Evolutionary conservation across 2,797 vertebrate genomes (phyloP).

Genomic region (Rhinogobio ventralis): DNA sequence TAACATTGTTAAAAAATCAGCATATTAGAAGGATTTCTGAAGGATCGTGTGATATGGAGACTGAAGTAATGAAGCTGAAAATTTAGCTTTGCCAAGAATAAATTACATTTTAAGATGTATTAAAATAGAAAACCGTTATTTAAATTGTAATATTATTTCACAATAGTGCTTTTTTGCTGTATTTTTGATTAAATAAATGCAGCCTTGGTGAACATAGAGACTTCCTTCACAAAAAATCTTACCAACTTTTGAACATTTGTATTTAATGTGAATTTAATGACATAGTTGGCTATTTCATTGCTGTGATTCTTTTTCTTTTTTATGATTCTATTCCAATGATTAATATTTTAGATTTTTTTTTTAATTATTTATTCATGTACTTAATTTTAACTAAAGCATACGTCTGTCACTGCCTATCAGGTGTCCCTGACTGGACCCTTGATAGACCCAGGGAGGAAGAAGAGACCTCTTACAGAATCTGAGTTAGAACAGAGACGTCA

Average conservation of each 20-base stretch:
- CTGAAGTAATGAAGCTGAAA: background rate
- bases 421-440: constrained; percentile 70
- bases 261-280: background rate
- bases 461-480: constrained; percentile 76
- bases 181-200: background rate
- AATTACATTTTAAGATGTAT: background rate
- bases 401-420: constrained; percentile 62
- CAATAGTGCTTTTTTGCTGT: background rate
- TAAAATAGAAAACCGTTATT: background rate
- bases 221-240: background rate
- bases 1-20: background rate
- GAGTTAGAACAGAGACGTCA: constrained; percentile 80
- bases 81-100: background rate
- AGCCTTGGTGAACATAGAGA: background rate
- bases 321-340: background rate
- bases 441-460: constrained; percentile 74
- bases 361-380: background rate
- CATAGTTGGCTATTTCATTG: background rate
- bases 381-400: background rate
- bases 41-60: background rate
- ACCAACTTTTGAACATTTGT: background rate
- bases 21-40: background rate
- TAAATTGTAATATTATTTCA: background rate
- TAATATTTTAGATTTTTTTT: background rate
- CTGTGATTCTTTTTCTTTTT: background rate